These are phyloP conservation scores for Ceratosolen solmsi DNA, from an alignment of 1,140 invertebrate species.

Conservation along the genomic window DNA sequence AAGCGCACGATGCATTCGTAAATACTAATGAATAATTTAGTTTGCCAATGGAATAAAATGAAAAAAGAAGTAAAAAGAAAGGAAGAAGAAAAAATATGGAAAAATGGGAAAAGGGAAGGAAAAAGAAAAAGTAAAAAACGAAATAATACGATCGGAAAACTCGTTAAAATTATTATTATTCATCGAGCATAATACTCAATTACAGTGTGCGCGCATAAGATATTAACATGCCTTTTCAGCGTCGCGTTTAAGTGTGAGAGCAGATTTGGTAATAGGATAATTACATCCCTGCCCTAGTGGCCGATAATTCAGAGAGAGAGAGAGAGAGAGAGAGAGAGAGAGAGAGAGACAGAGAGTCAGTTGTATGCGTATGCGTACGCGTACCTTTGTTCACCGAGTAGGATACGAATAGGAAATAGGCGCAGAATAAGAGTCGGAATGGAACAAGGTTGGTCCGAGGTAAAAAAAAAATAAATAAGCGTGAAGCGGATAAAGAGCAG, in stretches of 20 bases:
- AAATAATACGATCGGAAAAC: not conserved
- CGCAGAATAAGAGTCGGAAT: conserved; percentile 32
- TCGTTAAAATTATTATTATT: conserved; percentile 6
- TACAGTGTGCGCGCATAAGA: not conserved
- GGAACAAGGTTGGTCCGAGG: conserved; percentile 24
- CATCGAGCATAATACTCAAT: not conserved
- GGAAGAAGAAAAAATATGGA: too few relatives aligned
- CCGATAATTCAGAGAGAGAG: not conserved
- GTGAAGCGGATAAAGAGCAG: not conserved
- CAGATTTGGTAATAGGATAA: conserved; percentile 35
- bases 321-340: not conserved
- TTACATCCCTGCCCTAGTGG: conserved; percentile 15
- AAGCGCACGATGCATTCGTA: too few relatives aligned
- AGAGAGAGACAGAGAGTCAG: too few relatives aligned
- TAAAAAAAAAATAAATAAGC: conserved; percentile 18
- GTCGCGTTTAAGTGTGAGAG: not conserved
- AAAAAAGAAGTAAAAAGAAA: too few relatives aligned
- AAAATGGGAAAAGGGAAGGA: too few relatives aligned
- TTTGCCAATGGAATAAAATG: too few relatives aligned
- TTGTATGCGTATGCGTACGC: too few relatives aligned
- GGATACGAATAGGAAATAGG: too few relatives aligned
- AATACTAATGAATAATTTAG: not conserved
- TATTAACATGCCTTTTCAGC: not conserved
- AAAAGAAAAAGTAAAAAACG: not conserved
- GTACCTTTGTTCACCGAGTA: too few relatives aligned